These are phyloP conservation scores for Cladopsammia gracilis DNA, from an alignment of 64 coral and sea anemone genomes.

Conservation along the genomic window DNA sequence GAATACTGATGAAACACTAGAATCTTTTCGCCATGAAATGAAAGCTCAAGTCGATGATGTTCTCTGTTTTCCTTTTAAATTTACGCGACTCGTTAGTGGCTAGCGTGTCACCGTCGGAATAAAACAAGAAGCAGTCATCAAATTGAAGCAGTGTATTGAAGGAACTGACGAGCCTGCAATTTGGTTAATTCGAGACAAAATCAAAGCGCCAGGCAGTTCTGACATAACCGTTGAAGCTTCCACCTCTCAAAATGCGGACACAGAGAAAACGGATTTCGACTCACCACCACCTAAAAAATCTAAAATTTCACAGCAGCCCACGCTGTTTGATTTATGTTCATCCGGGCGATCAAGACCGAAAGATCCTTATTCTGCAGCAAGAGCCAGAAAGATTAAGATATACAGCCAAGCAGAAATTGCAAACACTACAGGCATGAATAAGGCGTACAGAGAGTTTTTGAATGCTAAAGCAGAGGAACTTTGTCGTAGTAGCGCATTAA, in stretches of 20 bases:
- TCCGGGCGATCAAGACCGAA: not conserved
- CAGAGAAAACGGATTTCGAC: not conserved
- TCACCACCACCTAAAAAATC: not conserved
- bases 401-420: slow-evolving; percentile 19
- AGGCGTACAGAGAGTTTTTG: slow-evolving; percentile 46
- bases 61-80: not conserved
- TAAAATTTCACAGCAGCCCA: not conserved
- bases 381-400: slow-evolving; percentile 52
- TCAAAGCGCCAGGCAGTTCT: not conserved
- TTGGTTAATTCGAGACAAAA: not conserved
- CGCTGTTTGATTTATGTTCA: not conserved
- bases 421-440: slow-evolving; percentile 40
- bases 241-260: not conserved
- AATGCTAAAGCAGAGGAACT: slow-evolving; percentile 11
- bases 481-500: not conserved
- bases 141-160: not conserved
- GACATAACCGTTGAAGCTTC: not conserved
- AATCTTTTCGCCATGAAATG: not conserved
- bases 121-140: not conserved
- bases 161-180: not conserved
- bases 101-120: not conserved
- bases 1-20: not conserved
- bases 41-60: not conserved
- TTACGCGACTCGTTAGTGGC: not conserved
- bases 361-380: slow-evolving; percentile 5